A percentile compares a stretch with the other conserved stretches of the same genome.
Evolutionary conservation across 2,888 invertebrate genomes (phyloP).

Genomic region (Lobophora halterata): DNA sequence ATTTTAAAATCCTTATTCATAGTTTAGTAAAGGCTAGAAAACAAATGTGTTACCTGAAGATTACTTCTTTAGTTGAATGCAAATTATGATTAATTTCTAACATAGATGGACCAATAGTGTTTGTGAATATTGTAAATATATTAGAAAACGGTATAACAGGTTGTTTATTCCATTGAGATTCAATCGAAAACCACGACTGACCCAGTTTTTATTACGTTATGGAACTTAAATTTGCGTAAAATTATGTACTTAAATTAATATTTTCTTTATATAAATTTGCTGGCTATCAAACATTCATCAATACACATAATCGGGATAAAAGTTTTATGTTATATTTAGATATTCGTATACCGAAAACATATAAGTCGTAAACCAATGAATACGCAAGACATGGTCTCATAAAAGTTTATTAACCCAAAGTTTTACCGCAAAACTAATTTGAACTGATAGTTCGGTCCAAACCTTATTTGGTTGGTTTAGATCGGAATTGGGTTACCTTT

Average conservation of each 20-base stretch:
- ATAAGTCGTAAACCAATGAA: no score
- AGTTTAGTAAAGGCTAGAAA: no score
- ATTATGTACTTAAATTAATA: no score
- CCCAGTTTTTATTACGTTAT: slow-evolving; percentile 21
- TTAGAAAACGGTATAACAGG: slow-evolving; percentile 65
- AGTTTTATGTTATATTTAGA: no score
- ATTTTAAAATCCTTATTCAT: no score
- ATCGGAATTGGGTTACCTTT: slow-evolving; percentile 5
- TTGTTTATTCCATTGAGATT: slow-evolving; percentile 48
- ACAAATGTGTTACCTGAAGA: no score
- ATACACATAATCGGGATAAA: no score
- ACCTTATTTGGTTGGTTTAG: slow-evolving; percentile 11
- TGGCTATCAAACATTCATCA: no score
- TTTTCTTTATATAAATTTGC: no score
- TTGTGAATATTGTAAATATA: slow-evolving; percentile 77
- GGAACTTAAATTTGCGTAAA: not conserved
- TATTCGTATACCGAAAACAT: no score
- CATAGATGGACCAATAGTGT: slow-evolving; percentile 77
- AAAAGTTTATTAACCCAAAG: slow-evolving; percentile 11
- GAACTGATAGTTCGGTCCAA: slow-evolving; percentile 7
- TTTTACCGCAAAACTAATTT: slow-evolving; percentile 8
- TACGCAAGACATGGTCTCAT: no score
- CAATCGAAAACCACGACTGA: slow-evolving; percentile 49
- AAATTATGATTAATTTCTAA: slow-evolving; percentile 47
- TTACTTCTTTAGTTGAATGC: slow-evolving; percentile 23